Base-by-base conservation (phyloP, 1,140 invertebrate species). In the Drosophila takahashii region DNA sequence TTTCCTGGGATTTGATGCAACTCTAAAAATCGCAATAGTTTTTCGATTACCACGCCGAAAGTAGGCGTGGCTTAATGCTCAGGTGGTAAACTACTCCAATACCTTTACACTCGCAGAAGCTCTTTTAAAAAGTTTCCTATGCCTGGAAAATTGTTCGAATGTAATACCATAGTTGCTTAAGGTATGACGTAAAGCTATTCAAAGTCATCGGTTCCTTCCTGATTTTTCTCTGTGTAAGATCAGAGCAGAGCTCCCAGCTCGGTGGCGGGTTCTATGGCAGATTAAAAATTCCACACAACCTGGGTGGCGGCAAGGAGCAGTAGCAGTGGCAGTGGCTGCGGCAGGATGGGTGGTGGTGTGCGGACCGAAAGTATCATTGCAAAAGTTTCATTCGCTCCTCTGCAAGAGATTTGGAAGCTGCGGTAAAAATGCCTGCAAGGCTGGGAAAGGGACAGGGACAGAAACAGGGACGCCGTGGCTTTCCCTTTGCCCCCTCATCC, bases 221-320 rank as follows among this genome's bases (percentile, higher is more conserved):
- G 3, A 41, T 66, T 67, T 42, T 42, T 60, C 1, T 11, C 32
- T n/a, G 59, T 67, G 60, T 52, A 10, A 51, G 60, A 52, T 65
- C 36, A 27, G 45, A 13, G 36, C 27, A 58, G 67, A 39, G 32
- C 34, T 44, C 42, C 39, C 42, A 53, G 48, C 47, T 50, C 37
- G 45, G 22, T 48, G 67, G 62, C 67, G 77, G 73, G 77, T 86
- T 75, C 71, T 79, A 69, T 60, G 66, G 79, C 61, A 87, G 83
- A 87, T 87, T 87, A 87, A 87, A 87, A 87, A 87, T 87, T 87
- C 83, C 83, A 83, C 84, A 86, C 84, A 86, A 89, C 84, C 79
- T 83, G 79, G 65, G 57, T 44, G 60, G 48, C 22, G 53, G 45
- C 45, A 13, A 36, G 9, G 27, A 22, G 22, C 53, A 39, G 13